A percentile compares a stretch with the other conserved stretches of the same genome.
These are phyloP conservation scores for Gavia stellata DNA, from an alignment of 2,113 vertebrate genomes.

Conservation along the genomic window DNA sequence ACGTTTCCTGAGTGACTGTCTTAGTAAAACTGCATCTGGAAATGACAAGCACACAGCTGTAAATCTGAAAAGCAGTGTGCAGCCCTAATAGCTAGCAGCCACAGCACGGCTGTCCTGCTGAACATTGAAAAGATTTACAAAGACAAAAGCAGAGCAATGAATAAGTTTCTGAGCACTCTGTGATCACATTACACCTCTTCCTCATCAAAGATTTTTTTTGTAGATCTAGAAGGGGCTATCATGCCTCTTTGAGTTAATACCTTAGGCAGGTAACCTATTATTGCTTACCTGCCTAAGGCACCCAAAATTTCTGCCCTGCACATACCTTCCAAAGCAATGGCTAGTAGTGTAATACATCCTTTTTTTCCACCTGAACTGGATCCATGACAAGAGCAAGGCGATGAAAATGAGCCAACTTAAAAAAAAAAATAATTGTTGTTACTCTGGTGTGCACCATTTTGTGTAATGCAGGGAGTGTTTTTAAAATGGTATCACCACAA, in stretches of 20 bases:
- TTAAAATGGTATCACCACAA: not conserved
- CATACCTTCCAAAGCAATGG: not conserved
- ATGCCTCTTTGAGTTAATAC: not conserved
- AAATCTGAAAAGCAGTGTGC: slow-evolving; percentile 75
- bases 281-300: not conserved
- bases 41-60: slow-evolving; percentile 73
- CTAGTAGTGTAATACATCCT: not conserved
- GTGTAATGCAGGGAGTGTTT: not conserved
- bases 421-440: not conserved
- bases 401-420: not conserved
- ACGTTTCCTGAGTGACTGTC: slow-evolving; percentile 76
- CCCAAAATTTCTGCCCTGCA: not conserved
- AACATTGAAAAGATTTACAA: slow-evolving; percentile 67
- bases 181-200: slow-evolving; percentile 5
- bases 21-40: slow-evolving; percentile 79
- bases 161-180: not conserved
- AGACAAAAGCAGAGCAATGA: slow-evolving; percentile 61
- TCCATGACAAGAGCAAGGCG: not conserved
- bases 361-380: not conserved
- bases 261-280: not conserved
- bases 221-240: not conserved
- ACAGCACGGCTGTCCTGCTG: slow-evolving; percentile 51
- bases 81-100: slow-evolving; percentile 76
- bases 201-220: not conserved
- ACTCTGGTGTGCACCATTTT: not conserved